Conservation (phyloP, 2,888 invertebrate genomes). For the Psylliodes chrysocephalus region DNA sequence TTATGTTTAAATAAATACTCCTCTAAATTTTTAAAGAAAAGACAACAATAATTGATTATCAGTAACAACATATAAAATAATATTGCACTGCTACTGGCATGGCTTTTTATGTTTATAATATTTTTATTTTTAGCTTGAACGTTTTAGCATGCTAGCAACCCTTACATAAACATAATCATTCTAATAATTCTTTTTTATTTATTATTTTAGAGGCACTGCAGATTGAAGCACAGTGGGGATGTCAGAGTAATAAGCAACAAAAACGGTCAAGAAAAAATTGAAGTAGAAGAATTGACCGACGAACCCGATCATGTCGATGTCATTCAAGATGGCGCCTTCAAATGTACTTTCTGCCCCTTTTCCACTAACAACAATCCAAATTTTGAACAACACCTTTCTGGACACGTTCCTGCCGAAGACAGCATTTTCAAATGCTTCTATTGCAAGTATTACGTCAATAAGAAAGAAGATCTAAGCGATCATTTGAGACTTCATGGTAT, state of each 20-base stretch:
- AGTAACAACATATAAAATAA: too few relatives aligned
- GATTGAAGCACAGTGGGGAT: constrained; percentile 81
- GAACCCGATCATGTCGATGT: constrained; percentile 61
- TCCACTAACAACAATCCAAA: constrained; percentile 69
- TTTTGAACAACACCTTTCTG: constrained; percentile 73
- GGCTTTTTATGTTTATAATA: neutral
- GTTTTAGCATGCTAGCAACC: neutral
- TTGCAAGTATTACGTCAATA: constrained; percentile 82
- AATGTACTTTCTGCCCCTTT: constrained; percentile 80
- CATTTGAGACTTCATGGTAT: constrained; percentile 76
- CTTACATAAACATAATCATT: neutral
- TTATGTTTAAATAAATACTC: too few relatives aligned
- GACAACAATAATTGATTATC: too few relatives aligned
- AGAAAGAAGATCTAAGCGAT: constrained; percentile 74
- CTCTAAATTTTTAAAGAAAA: too few relatives aligned
- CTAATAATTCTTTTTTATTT: constrained; percentile 17
- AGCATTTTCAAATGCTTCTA: constrained; percentile 82
- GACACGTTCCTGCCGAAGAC: constrained; percentile 75
- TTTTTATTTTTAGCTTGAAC: constrained; percentile 3
- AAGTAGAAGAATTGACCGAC: constrained; percentile 59
- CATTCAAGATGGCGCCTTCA: constrained; percentile 60
- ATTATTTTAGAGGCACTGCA: constrained; percentile 76
- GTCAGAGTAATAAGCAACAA: constrained; percentile 73
- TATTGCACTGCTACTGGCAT: neutral
- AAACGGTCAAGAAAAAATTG: constrained; percentile 66